These are phyloP conservation scores for Echeneis naucrates DNA, from an alignment of 2,797 vertebrate species.

Conservation along the genomic window DNA sequence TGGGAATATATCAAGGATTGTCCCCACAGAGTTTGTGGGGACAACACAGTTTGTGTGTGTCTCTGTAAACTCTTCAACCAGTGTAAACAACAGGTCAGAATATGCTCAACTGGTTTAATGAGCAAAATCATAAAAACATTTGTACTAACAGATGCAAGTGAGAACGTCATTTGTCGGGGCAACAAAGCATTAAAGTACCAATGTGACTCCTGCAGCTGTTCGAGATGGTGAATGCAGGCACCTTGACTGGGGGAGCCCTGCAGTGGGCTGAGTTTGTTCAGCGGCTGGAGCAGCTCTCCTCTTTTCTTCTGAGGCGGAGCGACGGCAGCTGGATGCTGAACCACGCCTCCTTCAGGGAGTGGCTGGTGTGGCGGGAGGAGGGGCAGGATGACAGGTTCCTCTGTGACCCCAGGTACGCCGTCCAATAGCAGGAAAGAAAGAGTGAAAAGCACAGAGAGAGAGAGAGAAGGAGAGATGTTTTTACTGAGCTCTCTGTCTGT, in stretches of 20 bases:
- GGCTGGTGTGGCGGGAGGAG: constrained; percentile 98
- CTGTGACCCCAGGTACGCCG: constrained; percentile 92
- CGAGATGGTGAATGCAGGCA: constrained; percentile 92
- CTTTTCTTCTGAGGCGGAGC: constrained; percentile 91
- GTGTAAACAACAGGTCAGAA: no score
- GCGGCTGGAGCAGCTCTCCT: constrained; percentile 94
- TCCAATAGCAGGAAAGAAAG: neutral
- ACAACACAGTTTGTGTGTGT: no score
- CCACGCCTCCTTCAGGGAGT: constrained; percentile 97
- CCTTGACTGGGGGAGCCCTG: constrained; percentile 87
- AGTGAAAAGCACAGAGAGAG: neutral
- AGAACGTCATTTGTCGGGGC: no score
- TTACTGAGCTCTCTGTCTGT: neutral
- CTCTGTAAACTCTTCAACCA: no score
- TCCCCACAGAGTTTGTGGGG: no score
- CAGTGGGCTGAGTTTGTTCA: constrained; percentile 95
- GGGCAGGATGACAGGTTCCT: constrained; percentile 98
- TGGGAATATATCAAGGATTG: no score
- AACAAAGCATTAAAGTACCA: neutral
- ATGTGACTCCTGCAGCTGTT: constrained; percentile 61
- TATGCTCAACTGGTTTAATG: no score
- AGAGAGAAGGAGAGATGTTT: neutral
- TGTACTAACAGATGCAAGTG: no score
- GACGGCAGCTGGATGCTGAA: constrained; percentile 96
- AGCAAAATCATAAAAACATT: no score